Percentiles rank a stretch among this genome's conserved stretches.
These are phyloP conservation scores for Chamaetylas fuelleborni DNA, from an alignment of 2,113 vertebrate species.

Conservation along the genomic window DNA sequence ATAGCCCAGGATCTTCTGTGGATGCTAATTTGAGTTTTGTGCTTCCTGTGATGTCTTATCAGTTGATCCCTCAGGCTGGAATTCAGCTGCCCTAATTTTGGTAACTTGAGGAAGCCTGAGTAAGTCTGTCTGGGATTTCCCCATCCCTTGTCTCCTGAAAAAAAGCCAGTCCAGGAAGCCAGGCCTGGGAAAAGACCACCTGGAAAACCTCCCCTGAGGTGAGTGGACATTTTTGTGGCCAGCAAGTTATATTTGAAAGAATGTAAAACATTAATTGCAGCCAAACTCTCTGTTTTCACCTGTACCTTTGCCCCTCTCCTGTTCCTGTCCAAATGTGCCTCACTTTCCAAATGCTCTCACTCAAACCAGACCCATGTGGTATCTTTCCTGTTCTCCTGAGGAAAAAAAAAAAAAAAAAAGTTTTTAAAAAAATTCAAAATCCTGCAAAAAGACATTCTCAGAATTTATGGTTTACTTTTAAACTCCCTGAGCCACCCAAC, in stretches of 20 bases:
- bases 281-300: neutral
- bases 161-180: neutral
- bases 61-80: neutral
- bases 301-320: neutral
- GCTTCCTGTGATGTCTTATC: neutral
- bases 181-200: neutral
- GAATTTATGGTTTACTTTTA: neutral
- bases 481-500: neutral
- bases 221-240: neutral
- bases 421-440: neutral
- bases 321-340: neutral
- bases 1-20: neutral
- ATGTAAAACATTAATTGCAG: neutral
- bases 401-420: too few relatives aligned
- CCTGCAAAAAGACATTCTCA: neutral
- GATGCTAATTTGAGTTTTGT: neutral
- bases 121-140: constrained; percentile 2
- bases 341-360: neutral
- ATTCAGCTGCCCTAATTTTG: neutral
- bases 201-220: neutral
- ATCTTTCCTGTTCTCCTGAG: neutral
- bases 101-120: neutral
- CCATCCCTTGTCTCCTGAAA: neutral
- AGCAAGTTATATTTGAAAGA: neutral
- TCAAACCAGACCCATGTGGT: neutral